A percentile compares a stretch with the other conserved stretches of the same genome.
Conservation (phyloP, 2,797 vertebrate species). For the Enteromius paludinosus region DNA sequence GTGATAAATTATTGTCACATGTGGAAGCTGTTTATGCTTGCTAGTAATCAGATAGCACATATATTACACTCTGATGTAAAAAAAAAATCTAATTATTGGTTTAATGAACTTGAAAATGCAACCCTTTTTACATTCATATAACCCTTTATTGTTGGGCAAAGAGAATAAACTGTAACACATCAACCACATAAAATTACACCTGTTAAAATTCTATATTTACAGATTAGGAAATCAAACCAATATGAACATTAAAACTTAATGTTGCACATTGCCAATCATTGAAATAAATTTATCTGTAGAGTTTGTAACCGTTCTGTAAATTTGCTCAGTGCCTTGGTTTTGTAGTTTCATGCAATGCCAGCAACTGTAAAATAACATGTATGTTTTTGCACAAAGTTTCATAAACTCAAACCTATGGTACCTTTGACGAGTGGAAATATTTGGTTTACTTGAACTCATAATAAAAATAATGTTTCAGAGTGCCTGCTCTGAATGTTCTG, state of each 20-base stretch:
- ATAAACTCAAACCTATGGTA: not conserved
- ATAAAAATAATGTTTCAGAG: slow-evolving; percentile 77
- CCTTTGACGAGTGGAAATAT: not conserved
- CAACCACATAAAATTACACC: slow-evolving; percentile 7
- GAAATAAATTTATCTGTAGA: not conserved
- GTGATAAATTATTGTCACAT: slow-evolving; percentile 46
- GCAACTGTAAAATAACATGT: not conserved
- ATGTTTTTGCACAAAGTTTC: not conserved
- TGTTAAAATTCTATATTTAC: slow-evolving; percentile 19
- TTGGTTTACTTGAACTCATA: slow-evolving; percentile 46
- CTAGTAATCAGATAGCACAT: slow-evolving; percentile 30
- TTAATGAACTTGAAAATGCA: not conserved
- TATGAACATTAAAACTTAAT: slow-evolving; percentile 9
- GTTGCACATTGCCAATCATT: slow-evolving; percentile 1
- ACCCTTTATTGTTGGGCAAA: slow-evolving; percentile 17
- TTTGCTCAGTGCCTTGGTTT: not conserved
- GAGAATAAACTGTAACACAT: not conserved
- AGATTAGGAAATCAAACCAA: slow-evolving; percentile 19
- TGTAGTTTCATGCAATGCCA: not conserved
- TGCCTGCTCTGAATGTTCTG: slow-evolving; percentile 72
- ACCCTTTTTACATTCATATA: slow-evolving; percentile 23
- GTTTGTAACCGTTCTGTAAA: not conserved
- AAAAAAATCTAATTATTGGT: slow-evolving; percentile 5
- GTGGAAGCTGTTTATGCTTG: slow-evolving; percentile 44
- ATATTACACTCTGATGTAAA: slow-evolving; percentile 17